Conservation (phyloP, 2,113 vertebrate species). For the Pelobates fuscus region DNA sequence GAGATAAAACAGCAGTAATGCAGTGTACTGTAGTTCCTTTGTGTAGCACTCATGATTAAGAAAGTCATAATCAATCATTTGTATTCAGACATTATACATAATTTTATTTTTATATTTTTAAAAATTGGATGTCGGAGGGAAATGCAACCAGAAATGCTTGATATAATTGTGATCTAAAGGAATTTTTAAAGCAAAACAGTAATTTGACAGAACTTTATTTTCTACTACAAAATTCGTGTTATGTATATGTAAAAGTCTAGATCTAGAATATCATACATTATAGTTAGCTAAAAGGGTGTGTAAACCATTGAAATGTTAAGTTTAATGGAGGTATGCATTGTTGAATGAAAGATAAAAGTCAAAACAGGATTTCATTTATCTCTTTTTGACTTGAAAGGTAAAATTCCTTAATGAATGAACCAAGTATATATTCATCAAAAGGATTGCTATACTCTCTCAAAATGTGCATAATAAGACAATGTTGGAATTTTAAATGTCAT, state of each 20-base stretch:
- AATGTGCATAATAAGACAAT: conserved; percentile 15
- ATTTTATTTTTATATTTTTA: neutral
- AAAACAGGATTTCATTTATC: neutral
- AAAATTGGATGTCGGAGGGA: neutral
- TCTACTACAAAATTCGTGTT: conserved; percentile 27
- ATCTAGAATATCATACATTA: neutral
- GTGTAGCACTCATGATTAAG: no score
- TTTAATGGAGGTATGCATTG: neutral
- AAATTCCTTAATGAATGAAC: conserved; percentile 12
- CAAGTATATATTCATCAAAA: conserved; percentile 1
- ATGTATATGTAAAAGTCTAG: neutral
- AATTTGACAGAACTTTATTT: conserved; percentile 9
- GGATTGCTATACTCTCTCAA: conserved; percentile 16
- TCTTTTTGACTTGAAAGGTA: conserved; percentile 27
- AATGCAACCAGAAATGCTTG: neutral
- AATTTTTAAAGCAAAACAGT: conserved; percentile 1
- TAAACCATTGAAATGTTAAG: neutral
- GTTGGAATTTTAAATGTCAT: conserved; percentile 6
- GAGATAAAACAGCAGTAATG: no score
- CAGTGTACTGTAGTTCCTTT: no score
- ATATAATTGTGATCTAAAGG: neutral
- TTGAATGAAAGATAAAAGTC: conserved; percentile 36
- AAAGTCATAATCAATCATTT: no score
- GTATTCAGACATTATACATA: no score
- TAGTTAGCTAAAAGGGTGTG: neutral